phyloP scores from a whole-genome alignment of 2,888 invertebrate genomes.

The Venusia cambrica region DNA sequence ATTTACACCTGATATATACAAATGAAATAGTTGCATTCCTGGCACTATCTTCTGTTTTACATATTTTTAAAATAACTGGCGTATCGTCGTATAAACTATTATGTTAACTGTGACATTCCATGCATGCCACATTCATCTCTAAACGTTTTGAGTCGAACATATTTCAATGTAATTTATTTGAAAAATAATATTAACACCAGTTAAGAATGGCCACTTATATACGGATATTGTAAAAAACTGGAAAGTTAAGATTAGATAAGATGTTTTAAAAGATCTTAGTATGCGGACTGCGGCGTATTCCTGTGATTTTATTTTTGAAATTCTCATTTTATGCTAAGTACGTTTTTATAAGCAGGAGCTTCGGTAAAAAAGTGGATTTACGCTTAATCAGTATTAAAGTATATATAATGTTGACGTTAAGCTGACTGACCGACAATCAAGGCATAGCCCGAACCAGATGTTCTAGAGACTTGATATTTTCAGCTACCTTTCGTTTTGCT shows the following conservation, averaged over 20 bases:
- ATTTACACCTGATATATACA: slow-evolving; percentile 8
- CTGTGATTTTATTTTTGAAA: too few species aligned
- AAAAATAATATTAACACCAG: slow-evolving; percentile 4
- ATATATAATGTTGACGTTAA: too few species aligned
- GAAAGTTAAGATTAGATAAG: not conserved
- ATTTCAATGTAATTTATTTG: slow-evolving; percentile 10
- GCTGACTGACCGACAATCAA: too few species aligned
- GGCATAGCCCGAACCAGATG: too few species aligned
- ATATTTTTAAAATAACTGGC: slow-evolving; percentile 11
- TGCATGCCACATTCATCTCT: slow-evolving; percentile 11
- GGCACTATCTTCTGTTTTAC: slow-evolving; percentile 12
- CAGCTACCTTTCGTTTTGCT: too few species aligned
- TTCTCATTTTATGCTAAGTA: too few species aligned
- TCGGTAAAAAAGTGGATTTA: too few species aligned
- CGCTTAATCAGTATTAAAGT: too few species aligned
- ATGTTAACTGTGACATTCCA: slow-evolving; percentile 13
- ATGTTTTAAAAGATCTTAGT: too few species aligned
- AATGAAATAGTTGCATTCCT: slow-evolving; percentile 7
- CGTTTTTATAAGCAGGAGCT: too few species aligned
- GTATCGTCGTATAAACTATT: slow-evolving; percentile 7
- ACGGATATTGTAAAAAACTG: slow-evolving; percentile 1
- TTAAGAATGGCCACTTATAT: slow-evolving; percentile 7
- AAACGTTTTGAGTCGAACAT: slow-evolving; percentile 8
- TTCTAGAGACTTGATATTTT: too few species aligned
- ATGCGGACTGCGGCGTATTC: too few species aligned